Base-by-base conservation (phyloP, 2,113 vertebrate species). In the Balaeniceps rex region DNA sequence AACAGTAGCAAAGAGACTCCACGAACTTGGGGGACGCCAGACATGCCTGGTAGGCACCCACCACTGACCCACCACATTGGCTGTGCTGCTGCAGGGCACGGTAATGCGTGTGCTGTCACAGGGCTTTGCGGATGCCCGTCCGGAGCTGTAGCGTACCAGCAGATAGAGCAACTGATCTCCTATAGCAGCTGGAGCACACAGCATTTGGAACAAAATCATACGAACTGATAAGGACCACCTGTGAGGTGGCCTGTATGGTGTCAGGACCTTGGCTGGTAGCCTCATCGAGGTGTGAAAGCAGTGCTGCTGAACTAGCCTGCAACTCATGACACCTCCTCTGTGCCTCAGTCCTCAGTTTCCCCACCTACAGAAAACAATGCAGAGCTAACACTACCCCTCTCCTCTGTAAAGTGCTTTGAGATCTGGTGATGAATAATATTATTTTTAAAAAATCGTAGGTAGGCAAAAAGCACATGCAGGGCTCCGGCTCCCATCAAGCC, bases 401-500 rank as follows among this genome's bases (percentile, higher is more conserved):
- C 13, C 33, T 65, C 74, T 49, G 10, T 14, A 23, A 82, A 74
- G 31, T n/a, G 26, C 34, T 94, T 82, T 82, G 63, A 60, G 44
- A 31, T 52, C 68, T 80, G 44, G 54, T 61, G 40, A 51, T 49
- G 44, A 94, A 46, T n/a, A 51, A 10, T 29, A 46, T 24, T 75
- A 60, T 68, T 64, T 2, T 12, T 4, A 17, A 49, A 52, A 47
- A 71, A 14, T 3, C 44, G 13, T 51, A 69, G 47, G 29, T 24
- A 49, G n/a, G 42, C 55, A 85, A 47, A 65, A 70, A 82, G 34
- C 26, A 18, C 31, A 29, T 2, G 2, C 9, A 82, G 64, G 49
- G 44, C 18, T 76, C 21, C 0, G 0, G 28, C 19, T 77, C 36
- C 51, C 17, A 19, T 11, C 6, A 1, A 26, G 46, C 40, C 51